Evolutionary conservation across 1,140 invertebrate species (phyloP).

Genomic region (Drosophila navojoa): DNA sequence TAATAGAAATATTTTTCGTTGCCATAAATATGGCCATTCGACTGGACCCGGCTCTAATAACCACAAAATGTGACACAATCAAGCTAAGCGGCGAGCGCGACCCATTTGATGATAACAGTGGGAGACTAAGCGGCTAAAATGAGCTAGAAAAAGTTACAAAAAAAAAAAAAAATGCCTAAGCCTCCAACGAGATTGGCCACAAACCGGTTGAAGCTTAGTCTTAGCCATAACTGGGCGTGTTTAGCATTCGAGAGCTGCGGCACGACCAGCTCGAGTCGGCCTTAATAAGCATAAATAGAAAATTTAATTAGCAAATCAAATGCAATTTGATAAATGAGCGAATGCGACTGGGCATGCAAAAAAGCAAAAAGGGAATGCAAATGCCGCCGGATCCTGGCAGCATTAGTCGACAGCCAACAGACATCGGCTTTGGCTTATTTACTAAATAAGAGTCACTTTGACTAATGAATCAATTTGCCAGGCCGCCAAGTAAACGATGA

Average conservation of each 20-base stretch:
- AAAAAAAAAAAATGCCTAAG: constrained; percentile 8
- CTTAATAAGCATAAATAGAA: constrained; percentile 75
- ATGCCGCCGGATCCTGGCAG: constrained; percentile 19
- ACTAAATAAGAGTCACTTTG: constrained; percentile 80
- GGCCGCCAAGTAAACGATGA: constrained; percentile 61
- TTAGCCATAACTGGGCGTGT: constrained; percentile 59
- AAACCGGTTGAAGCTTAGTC: constrained; percentile 38
- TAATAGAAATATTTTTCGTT: constrained; percentile 67
- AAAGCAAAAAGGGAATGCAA: constrained; percentile 29
- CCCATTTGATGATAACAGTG: constrained; percentile 6
- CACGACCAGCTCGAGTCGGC: constrained; percentile 41
- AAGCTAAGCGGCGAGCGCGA: constrained; percentile 13
- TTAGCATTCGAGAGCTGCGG: constrained; percentile 50
- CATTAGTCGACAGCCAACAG: constrained; percentile 17
- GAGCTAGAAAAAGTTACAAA: not conserved
- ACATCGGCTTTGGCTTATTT: constrained; percentile 40
- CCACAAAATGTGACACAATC: constrained; percentile 77
- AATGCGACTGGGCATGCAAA: constrained; percentile 23
- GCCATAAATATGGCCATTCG: constrained; percentile 58
- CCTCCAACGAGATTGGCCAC: constrained; percentile 38
- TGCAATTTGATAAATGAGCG: constrained; percentile 74
- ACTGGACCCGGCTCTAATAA: constrained; percentile 44
- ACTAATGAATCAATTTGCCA: constrained; percentile 82
- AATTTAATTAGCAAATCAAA: constrained; percentile 82
- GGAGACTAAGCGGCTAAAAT: constrained; percentile 24